Evolutionary conservation across 2,888 invertebrate genomes (phyloP), one percentile per base, ranked within the genome.

Genomic region (Temnothorax unifasciatus): DNA sequence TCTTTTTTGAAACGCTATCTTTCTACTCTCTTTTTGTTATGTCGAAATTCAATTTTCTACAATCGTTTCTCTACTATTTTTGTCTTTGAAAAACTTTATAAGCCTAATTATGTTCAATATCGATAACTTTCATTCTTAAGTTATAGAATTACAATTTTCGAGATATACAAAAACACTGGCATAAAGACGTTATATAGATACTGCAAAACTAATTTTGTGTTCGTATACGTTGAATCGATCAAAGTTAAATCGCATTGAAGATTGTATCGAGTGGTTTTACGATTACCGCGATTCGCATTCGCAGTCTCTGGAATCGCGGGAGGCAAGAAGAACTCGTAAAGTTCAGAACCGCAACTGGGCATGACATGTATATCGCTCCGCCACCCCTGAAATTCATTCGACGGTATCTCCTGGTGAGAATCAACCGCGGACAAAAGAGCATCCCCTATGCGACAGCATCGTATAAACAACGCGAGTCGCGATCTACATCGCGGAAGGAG

Each of bases 391-490:
- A 90, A 90, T 90, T 90, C 87, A 89, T 88, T 87, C 86, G 76
- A 85, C 76, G 84, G 86, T 89, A 87, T 90, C 85, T 86, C 57
- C 85, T 73, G 88, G 75, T 87, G 89, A 90, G 89, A 90, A 90
- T 90, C 90, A 89, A 91, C 91, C 90, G 87, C 88, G 90, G 90
- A 93, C 93, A 93, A 92, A 93, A 90, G 90, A 92, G 90, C 88
- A 88, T 88, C 89, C 92, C 92, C 89, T 90, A 84, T 91, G 91
- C 91, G 89, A 89, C 85, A 87, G 88, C 89, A 92, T 92, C 92
- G 90, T 92, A 93, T 92, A 93, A 93, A 93, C 93, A 93, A 92
- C 87, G 89, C 83, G 88, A 90, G 93, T 93, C 93, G 93, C 90
- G 92, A 93, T 93, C 91, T 91, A 91, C 85, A 90, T 88, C 85